Conservation (phyloP, 2,888 invertebrate species). For the Heliconius erato region DNA sequence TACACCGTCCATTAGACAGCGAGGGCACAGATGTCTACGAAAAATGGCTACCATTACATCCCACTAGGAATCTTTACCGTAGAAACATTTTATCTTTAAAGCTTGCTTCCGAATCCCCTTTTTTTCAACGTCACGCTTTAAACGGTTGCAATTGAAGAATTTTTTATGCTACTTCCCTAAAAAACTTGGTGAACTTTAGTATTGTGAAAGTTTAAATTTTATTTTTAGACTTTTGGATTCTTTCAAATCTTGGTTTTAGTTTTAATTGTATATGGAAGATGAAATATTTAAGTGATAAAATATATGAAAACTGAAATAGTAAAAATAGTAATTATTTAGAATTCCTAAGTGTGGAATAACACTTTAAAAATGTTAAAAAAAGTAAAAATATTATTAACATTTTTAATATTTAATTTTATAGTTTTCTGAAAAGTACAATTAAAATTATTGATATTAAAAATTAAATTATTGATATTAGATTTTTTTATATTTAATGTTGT, state of each 20-base stretch:
- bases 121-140: slow-evolving; percentile 30
- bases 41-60: slow-evolving; percentile 37
- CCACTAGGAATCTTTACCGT: slow-evolving; percentile 29
- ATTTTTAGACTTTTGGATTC: background rate
- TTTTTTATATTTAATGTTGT: too few species aligned
- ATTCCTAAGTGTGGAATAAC: too few species aligned
- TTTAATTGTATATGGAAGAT: background rate
- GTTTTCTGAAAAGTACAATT: too few species aligned
- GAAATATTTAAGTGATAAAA: background rate
- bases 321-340: too few species aligned
- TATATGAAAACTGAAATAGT: too few species aligned
- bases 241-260: background rate
- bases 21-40: slow-evolving; percentile 35
- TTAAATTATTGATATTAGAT: too few species aligned
- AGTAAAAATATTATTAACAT: too few species aligned
- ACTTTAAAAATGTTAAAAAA: too few species aligned
- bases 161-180: background rate
- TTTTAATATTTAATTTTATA: too few species aligned
- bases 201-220: slow-evolving; percentile 18
- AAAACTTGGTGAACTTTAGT: slow-evolving; percentile 13
- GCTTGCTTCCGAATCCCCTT: slow-evolving; percentile 31
- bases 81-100: slow-evolving; percentile 40
- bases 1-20: slow-evolving; percentile 34
- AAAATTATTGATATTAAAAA: too few species aligned
- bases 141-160: slow-evolving; percentile 18